Evolutionary conservation across 2,113 vertebrate species (phyloP), one percentile per base, ranked within the genome.

Genomic region (Pseudopodoces humilis): DNA sequence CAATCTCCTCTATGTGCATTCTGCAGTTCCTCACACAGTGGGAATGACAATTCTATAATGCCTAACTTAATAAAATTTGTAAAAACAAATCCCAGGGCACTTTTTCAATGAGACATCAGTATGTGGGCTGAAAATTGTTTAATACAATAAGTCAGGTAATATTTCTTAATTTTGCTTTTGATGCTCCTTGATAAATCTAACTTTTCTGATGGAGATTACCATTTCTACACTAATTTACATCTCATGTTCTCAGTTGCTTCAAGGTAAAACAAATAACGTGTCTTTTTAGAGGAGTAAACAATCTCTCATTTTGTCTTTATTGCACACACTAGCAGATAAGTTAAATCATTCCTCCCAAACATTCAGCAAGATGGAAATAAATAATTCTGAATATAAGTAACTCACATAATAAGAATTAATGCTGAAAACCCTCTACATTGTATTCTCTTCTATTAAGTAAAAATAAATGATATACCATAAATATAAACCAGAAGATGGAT

Each of bases 251-350:
- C 50, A 79, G 62, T 62, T 74, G 25, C 65, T 96, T 92, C 62
- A 88, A 86, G 94, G 83, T 49, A 79, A 92, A 97, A 88, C 41
- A 96, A 96, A 94, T 86, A 92, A 86, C 4, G 1, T 77, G 72
- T 52, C 79, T 88, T 91, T 92, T 81, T 35, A 84, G 58, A 69
- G 3, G 4, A 94, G 65, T 65, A 95, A 96, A 96, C 49, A 86
- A 92, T 90, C 50, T 84, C 62, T 92, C 72, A 74, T 94, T 96
- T 94, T 94, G 94, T 96, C 92, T 95, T 94, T 82, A 90, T 75
- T 80, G 47, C 59, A 94, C 91, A 83, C 37, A 65, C 82, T 83
- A 90, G 72, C 59, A 92, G 89, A 78, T 88, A 94, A 95, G 58
- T 74, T 84, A 91, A 95, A 41, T 62, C 4, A 80, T 93, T 96